A percentile compares a stretch with the other conserved stretches of the same genome.
These are phyloP conservation scores for Saxicola maurus DNA, from an alignment of 2,797 vertebrate species.

Conservation along the genomic window DNA sequence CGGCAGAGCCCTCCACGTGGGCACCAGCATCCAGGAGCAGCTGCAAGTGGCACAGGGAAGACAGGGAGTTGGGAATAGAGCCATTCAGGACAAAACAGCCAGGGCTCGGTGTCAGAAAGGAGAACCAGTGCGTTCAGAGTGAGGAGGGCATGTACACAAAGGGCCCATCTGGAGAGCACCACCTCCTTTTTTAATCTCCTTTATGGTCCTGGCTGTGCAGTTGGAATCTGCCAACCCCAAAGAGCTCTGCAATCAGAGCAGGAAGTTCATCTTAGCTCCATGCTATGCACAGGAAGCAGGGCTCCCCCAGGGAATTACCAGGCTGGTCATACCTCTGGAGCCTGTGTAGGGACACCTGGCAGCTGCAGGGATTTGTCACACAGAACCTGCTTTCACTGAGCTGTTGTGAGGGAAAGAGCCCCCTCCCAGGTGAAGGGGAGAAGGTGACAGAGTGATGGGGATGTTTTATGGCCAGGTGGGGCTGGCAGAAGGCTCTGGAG, in stretches of 20 bases:
- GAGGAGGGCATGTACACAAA: fast-evolving
- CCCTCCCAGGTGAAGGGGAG: neutral
- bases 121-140: neutral
- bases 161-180: neutral
- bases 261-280: neutral
- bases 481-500: neutral
- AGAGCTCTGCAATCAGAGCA: neutral
- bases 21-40: slow-evolving; percentile 92
- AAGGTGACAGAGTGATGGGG: neutral
- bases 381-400: neutral
- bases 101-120: neutral
- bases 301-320: neutral
- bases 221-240: neutral
- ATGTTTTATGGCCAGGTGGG: neutral
- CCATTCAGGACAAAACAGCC: neutral
- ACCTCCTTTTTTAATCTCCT: neutral
- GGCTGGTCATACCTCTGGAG: neutral
- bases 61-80: neutral
- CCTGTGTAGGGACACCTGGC: neutral
- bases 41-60: slow-evolving; percentile 65
- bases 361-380: neutral
- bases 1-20: slow-evolving; percentile 88
- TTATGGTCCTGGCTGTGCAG: neutral
- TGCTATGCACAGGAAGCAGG: neutral
- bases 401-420: neutral